Percentiles rank a stretch among this genome's conserved stretches.
phyloP scores from a whole-genome alignment of 2,113 vertebrate genomes.

The Spea bombifrons region DNA sequence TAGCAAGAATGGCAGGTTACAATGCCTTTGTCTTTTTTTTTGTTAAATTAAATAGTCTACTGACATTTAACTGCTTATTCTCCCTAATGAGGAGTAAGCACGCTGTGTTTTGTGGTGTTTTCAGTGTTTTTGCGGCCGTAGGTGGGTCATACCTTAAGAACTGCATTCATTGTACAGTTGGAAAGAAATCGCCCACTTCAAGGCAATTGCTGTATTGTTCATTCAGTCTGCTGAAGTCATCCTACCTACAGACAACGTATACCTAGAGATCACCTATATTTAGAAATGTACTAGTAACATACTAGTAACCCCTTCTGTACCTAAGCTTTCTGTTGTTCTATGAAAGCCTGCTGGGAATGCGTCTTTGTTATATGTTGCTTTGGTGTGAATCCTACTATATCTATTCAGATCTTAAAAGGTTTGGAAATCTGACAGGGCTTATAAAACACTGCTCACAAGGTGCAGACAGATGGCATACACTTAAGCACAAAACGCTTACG shows the following conservation, averaged over 20 bases:
- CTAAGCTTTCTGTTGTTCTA: too few species aligned
- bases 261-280: background rate
- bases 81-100: background rate
- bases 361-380: too few species aligned
- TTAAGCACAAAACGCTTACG: too few species aligned
- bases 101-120: conserved; percentile 4
- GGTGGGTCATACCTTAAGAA: background rate
- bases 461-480: too few species aligned
- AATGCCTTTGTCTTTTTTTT: background rate
- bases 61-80: background rate
- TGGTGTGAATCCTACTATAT: too few species aligned
- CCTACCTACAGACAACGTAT: conserved; percentile 21
- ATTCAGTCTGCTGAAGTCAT: conserved; percentile 22
- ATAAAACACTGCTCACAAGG: too few species aligned
- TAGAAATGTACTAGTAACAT: too few species aligned
- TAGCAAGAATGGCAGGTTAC: too few species aligned
- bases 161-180: conserved; percentile 21
- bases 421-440: too few species aligned
- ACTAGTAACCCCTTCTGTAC: too few species aligned
- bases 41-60: background rate
- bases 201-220: conserved; percentile 16
- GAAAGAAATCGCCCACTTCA: conserved; percentile 39
- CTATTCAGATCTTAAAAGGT: too few species aligned
- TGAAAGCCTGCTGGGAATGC: too few species aligned
- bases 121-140: conserved; percentile 10